Base-by-base conservation (phyloP, 2,113 vertebrate genomes). In the Anser brachyrhynchus region DNA sequence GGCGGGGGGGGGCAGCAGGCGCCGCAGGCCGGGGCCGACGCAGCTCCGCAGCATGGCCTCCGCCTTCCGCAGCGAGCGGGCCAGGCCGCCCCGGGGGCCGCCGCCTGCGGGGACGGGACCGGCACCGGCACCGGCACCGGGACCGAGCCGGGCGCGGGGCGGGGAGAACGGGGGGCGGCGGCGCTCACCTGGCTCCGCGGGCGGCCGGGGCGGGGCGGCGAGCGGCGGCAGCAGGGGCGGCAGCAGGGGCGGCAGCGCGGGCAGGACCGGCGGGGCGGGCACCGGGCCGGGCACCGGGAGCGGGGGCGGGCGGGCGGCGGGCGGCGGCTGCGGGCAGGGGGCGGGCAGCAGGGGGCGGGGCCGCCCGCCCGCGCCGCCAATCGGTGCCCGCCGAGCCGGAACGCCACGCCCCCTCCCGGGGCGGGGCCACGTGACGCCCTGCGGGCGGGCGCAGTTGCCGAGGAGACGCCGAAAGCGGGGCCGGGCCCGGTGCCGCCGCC, bases 31-130 rank as follows among this genome's bases (percentile, higher is more conserved):
- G 2, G 95, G 95, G 21, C 21, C 75, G 61, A 92, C 66, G 0
- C 67, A 83, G 4, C 57, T 66, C 31, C 95, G 95, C 74, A 96
- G 69, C 86, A 85, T 79, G 11, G 89, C 96, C 69, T 97, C 96
- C 0, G 91, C 96, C 17, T 44, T 79, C 62, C 92, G 92, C 91
- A 96, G 43, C 13, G 96, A 89, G 29, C 83, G 93, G 0, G 84
- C 84, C 81, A 94, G 74, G 8, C 80, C 52, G 8, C 80, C 87
- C 74, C 26, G 83, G 2, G 89, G 71, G 58, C 85, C 15, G 17
- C 69, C 16, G 1, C 80, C 96, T 96, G 91, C 12, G 4, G 61
- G 43, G 43, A 18, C 15, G 43, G 43, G 43, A 44, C 15, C 43
- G 43, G 43, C 14, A 43, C 15, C 16, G 43, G 43, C 16, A 44